A percentile compares a stretch with the other conserved stretches of the same genome.
These are phyloP conservation scores for Chaetodon auriga DNA, from an alignment of 2,113 vertebrate genomes.

Conservation along the genomic window DNA sequence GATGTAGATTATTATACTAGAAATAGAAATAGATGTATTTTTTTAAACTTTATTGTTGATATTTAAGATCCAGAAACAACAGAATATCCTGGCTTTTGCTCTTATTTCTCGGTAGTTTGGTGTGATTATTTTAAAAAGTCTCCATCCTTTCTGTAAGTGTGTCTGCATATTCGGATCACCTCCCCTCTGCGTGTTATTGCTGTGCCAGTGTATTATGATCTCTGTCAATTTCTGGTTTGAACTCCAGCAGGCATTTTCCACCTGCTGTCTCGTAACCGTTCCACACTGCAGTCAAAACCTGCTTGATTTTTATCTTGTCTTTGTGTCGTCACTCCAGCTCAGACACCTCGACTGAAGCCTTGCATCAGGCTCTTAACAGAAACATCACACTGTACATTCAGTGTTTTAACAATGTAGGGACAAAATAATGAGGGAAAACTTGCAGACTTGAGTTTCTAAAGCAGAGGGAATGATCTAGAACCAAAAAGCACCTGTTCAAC, in stretches of 20 bases:
- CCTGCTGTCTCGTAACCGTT: slow-evolving; percentile 21
- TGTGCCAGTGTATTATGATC: background rate
- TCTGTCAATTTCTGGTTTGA: slow-evolving; percentile 18
- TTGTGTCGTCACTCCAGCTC: background rate
- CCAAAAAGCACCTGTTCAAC: slow-evolving; percentile 80
- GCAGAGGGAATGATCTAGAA: slow-evolving; percentile 72
- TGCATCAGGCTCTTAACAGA: background rate
- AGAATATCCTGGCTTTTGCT: background rate
- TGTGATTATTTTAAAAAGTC: background rate
- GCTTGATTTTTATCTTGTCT: slow-evolving; percentile 27
- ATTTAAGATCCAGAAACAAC: background rate
- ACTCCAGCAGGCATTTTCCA: slow-evolving; percentile 36
- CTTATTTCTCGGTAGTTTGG: background rate
- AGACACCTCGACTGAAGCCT: background rate
- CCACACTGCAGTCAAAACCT: background rate
- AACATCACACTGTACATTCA: fast-evolving
- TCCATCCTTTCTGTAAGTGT: too few species aligned
- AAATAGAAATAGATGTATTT: background rate
- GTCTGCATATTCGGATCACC: too few species aligned
- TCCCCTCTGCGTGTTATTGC: background rate
- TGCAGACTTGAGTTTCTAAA: slow-evolving; percentile 8
- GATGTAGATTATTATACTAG: background rate
- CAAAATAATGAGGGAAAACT: background rate
- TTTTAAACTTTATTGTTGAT: background rate
- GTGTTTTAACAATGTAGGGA: background rate